Evolutionary conservation across 2,113 vertebrate species (phyloP), one percentile per base, ranked within the genome.

Genomic region (Esox niger): DNA sequence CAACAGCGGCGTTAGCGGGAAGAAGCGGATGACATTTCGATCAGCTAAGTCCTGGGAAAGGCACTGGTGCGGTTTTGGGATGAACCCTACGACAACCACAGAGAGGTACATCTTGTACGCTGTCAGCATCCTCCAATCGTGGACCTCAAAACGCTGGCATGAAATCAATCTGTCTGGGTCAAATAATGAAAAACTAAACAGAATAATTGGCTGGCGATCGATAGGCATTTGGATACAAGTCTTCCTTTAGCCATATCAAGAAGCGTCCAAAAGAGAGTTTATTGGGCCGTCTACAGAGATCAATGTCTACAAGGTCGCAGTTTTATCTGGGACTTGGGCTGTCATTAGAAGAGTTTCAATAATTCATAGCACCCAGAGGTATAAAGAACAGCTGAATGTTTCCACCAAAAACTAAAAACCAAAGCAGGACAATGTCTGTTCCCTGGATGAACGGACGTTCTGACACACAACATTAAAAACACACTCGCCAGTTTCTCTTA

Each of bases 271-370:
- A 81, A 71, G 77, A 83, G 88, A 83, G 76, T 82, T 84, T 84
- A 83, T 82, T 78, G 73, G 79, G 71, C 38, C 74, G 75, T 84
- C 79, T 79, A 79, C 81, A 77, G 79, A 71, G 80, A 88, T 91
- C 88, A 83, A 88, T 91, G 80, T 80, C 87, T 88, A 88, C 87
- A 88, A 89, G 90, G 86, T 91, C 89, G 83, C 78, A 78, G 69
- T 86, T 78, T 85, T 88, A 87, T 88, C 81, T 84, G 55, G 76
- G 79, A 79, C 81, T 83, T 68, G 73, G 78, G 73, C 71, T 85
- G 89, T 90, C 86, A 89, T 89, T 90, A 89, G 82, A 83, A 78
- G 63, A 61, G 59, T 66, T 82, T 91, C 80, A 89, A 90, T 88
- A 88, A 90, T 90, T 87, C 73, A 90, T 38, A 25, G 66, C 64